A percentile compares a stretch with the other conserved stretches of the same genome.
phyloP scores from a whole-genome alignment of 2,888 invertebrate genomes.

The Conistra vaccinii region DNA sequence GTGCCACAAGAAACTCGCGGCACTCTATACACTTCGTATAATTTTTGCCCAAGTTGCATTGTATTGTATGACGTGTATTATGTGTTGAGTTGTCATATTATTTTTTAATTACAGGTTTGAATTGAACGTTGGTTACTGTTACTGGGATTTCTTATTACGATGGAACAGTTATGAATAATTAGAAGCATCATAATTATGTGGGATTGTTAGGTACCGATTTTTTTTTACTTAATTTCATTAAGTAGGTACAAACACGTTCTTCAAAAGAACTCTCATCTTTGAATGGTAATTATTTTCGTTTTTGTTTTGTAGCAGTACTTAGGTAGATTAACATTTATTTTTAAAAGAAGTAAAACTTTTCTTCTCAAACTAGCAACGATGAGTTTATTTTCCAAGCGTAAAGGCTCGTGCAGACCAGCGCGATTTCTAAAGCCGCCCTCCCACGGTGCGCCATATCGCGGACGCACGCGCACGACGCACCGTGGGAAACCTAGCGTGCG shows the following conservation, averaged over 20 bases:
- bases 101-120: background rate
- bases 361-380: background rate
- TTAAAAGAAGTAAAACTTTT: constrained; percentile 20
- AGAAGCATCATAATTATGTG: too few relatives aligned
- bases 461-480: too few relatives aligned
- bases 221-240: background rate
- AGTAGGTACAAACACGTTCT: too few relatives aligned
- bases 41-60: background rate
- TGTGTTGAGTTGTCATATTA: too few relatives aligned
- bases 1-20: too few relatives aligned
- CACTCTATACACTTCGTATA: too few relatives aligned
- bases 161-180: background rate
- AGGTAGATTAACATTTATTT: background rate
- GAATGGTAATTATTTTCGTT: background rate
- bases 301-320: constrained; percentile 8
- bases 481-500: too few relatives aligned
- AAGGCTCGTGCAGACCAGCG: too few relatives aligned
- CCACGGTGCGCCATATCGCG: too few relatives aligned
- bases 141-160: background rate
- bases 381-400: constrained; percentile 50
- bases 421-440: too few relatives aligned
- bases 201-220: too few relatives aligned
- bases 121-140: background rate
- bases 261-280: background rate
- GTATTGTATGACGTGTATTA: too few relatives aligned